phyloP scores from a whole-genome alignment of 2,113 vertebrate genomes.

The Hippoglossus stenolepis region DNA sequence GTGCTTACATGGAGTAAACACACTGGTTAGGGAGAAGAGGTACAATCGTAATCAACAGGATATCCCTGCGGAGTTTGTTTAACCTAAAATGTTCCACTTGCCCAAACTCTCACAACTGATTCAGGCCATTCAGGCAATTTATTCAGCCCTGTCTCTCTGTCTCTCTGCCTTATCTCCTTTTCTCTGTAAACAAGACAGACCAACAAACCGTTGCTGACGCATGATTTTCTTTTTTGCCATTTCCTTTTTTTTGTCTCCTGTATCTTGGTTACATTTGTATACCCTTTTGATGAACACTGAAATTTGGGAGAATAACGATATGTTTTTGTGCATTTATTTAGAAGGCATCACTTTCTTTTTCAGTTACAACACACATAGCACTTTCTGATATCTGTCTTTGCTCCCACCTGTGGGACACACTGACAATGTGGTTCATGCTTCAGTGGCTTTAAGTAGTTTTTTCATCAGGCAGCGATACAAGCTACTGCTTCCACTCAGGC shows the following conservation, averaged over 20 bases:
- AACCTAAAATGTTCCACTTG: conserved; percentile 7
- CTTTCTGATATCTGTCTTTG: conserved; percentile 4
- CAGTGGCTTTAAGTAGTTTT: conserved; percentile 35
- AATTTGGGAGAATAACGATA: no score
- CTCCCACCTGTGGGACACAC: conserved; percentile 9
- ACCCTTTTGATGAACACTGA: no score
- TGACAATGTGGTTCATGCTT: conserved; percentile 23
- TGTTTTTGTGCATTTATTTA: not conserved
- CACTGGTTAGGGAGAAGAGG: not conserved
- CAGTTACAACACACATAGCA: not conserved
- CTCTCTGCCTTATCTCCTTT: conserved; percentile 8
- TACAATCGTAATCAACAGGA: conserved; percentile 14
- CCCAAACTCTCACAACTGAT: conserved; percentile 39
- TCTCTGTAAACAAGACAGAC: conserved; percentile 48
- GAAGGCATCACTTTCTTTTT: not conserved
- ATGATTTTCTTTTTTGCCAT: no score
- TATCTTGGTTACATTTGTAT: not conserved
- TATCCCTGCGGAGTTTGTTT: conserved; percentile 34
- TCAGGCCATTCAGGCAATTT: conserved; percentile 61
- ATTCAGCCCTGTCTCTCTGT: not conserved
- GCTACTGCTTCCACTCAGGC: conserved; percentile 9
- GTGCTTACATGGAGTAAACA: conserved; percentile 4
- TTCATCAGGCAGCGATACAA: not conserved
- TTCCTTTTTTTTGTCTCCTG: not conserved
- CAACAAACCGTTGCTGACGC: not conserved